These are phyloP conservation scores for Drosophila picticornis DNA, from an alignment of 2,888 invertebrate genomes.

Conservation along the genomic window DNA sequence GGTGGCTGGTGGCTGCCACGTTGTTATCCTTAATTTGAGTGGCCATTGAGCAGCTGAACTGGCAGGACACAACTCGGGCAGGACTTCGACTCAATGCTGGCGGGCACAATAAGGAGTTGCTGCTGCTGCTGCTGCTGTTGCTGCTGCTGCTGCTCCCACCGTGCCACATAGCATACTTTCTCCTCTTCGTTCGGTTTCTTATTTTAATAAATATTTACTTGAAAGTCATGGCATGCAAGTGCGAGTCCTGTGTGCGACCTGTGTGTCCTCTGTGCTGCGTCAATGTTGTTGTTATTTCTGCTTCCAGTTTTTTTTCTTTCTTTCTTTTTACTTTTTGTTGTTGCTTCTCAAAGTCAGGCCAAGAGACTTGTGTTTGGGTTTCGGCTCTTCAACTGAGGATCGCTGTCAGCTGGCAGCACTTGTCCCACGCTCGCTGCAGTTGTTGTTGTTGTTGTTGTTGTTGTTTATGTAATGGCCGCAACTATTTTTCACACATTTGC, in stretches of 20 bases:
- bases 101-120: conserved; percentile 32
- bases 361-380: conserved; percentile 10
- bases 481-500: conserved; percentile 70
- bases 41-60: conserved; percentile 68
- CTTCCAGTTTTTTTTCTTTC: conserved; percentile 8
- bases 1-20: conserved; percentile 47
- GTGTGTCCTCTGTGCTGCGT: conserved; percentile 40
- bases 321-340: neutral
- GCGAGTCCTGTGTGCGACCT: conserved; percentile 18
- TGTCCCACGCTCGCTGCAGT: conserved; percentile 24
- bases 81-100: conserved; percentile 11
- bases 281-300: conserved; percentile 27
- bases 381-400: conserved; percentile 58
- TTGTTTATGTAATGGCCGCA: conserved; percentile 57
- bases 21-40: conserved; percentile 81
- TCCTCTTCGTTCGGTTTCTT: conserved; percentile 13
- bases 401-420: conserved; percentile 65
- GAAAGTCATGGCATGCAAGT: conserved; percentile 68
- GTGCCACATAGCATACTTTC: neutral
- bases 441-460: neutral
- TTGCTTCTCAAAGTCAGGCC: conserved; percentile 18
- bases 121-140: neutral
- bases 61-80: conserved; percentile 13
- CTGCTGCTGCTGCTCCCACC: neutral
- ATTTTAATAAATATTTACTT: conserved; percentile 75